Evolutionary conservation across 2,888 invertebrate species (phyloP), one percentile per base, ranked within the genome.

Genomic region (Orthosia gothica): DNA sequence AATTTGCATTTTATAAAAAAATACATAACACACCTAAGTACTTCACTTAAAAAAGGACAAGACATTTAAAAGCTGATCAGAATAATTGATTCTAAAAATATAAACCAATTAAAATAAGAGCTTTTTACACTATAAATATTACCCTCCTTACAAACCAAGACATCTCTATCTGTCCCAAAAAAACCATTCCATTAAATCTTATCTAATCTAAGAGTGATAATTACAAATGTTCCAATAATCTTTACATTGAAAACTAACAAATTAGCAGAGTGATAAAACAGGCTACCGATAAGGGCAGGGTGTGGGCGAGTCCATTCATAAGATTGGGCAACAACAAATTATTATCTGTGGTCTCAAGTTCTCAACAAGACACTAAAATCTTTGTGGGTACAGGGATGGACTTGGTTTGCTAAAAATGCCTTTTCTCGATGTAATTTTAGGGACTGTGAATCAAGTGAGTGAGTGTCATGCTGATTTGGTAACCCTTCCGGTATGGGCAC

Each of bases 271-370:
- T 59, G 68, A 72, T 65, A 73, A 74, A 70, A 77, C 68, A 77
- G 65, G 75, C 75, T 72, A 55, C 76, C 64, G 69, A 82, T 77
- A 72, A 65, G 70, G 40, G 61, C 70, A 72, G 72, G 74, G 85
- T 76, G 79, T 79, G 71, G 59, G 69, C 62, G 62, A 63, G 74
- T 79, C 84, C 87, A 90, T 90, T 88, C 89, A 90, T 85, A 85
- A 85, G 66, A 70, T 70, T 68, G 59, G 32, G 18, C 16, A 55
- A 58, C 45, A 40, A 55, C 73, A 66, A 81, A 81, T 81, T 70
- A 72, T 79, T 66, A 67, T 74, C 77, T 66, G 65, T 50, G 32
- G 49, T 63, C n/a, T 62, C 54, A 77, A 77, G 32, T 45, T 63
- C n/a, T 62, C 54, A 77, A 77, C 65, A 80, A 71, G 67, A 11